Conservation (phyloP, 2,113 vertebrate genomes). For the Ia io region DNA sequence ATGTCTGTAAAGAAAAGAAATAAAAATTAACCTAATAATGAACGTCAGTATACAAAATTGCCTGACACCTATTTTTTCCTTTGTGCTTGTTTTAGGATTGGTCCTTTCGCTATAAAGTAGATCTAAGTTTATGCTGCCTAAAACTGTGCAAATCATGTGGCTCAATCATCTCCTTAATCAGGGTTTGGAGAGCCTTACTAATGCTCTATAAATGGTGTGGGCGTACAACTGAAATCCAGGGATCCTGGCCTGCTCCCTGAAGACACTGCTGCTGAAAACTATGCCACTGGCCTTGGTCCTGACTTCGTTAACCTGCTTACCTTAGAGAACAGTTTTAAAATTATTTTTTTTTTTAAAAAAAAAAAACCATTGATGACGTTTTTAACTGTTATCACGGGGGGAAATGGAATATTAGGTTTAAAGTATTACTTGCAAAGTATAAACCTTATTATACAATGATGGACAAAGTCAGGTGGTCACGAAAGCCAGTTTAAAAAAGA, state of each 20-base stretch:
- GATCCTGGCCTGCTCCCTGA: background rate
- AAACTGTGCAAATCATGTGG: background rate
- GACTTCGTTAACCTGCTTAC: background rate
- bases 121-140: background rate
- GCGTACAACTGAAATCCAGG: background rate
- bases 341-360: background rate
- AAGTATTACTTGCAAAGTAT: background rate
- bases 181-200: background rate
- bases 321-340: background rate
- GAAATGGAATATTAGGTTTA: background rate
- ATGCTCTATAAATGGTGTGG: background rate
- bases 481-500: background rate
- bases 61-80: background rate
- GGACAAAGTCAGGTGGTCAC: background rate
- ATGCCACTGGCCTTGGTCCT: background rate
- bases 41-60: background rate
- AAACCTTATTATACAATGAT: background rate
- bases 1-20: conserved; percentile 83
- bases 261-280: background rate
- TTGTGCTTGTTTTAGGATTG: background rate
- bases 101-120: background rate
- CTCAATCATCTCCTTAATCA: too few species aligned
- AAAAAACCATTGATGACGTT: background rate
- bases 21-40: conserved; percentile 17
- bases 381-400: background rate